Evolutionary conservation across 2,888 invertebrate species (phyloP).

Genomic region (Sarcophaga variegata): DNA sequence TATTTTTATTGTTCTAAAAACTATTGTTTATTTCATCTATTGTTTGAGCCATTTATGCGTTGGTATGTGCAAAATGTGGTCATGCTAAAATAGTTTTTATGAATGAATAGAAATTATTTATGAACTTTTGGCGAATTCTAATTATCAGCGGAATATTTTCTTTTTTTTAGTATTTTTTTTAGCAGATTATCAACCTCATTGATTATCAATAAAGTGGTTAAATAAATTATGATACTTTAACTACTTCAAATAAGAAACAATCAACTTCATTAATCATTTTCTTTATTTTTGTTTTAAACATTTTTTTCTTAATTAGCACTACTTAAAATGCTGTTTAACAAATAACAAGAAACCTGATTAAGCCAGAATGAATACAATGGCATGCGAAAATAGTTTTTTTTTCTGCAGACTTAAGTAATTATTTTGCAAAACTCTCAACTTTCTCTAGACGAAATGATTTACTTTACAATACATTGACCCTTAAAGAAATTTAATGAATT

Average conservation of each 20-base stretch:
- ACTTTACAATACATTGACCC: neutral
- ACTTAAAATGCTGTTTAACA: neutral
- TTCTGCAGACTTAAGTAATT: neutral
- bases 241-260: slow-evolving; percentile 4
- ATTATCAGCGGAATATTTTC: slow-evolving; percentile 18
- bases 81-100: neutral
- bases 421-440: neutral
- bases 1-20: no score
- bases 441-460: neutral
- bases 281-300: neutral
- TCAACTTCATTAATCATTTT: slow-evolving; percentile 5
- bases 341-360: neutral
- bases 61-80: no score
- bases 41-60: no score
- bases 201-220: neutral
- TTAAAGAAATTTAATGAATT: neutral
- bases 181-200: neutral
- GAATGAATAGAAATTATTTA: slow-evolving; percentile 11
- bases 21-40: no score
- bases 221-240: slow-evolving; percentile 7
- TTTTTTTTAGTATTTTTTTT: neutral
- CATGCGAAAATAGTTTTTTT: neutral
- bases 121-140: neutral
- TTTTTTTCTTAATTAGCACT: slow-evolving; percentile 4
- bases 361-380: neutral